phyloP scores from a whole-genome alignment of 1,140 invertebrate species.

The Frieseomelitta varia region DNA sequence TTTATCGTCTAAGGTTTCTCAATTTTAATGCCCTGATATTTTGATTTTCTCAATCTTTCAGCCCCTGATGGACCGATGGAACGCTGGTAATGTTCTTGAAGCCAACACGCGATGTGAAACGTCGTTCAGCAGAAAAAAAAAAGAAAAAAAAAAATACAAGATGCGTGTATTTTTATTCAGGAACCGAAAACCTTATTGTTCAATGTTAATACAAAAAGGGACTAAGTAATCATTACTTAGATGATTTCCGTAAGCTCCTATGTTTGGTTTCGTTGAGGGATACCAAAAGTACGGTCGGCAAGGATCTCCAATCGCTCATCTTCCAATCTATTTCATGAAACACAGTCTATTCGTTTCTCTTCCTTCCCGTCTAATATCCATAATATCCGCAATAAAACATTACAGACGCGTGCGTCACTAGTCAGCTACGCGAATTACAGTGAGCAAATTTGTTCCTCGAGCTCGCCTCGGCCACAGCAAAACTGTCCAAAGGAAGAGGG shows the following conservation, averaged over 20 bases:
- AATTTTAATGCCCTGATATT: not conserved
- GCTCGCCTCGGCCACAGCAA: not conserved
- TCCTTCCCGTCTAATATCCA: not conserved
- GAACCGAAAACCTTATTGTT: slow-evolving; percentile 51
- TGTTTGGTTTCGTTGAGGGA: slow-evolving; percentile 50
- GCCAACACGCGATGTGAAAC: not conserved
- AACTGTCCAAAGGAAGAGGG: not conserved
- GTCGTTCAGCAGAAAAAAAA: slow-evolving; percentile 12
- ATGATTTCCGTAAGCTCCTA: slow-evolving; percentile 44
- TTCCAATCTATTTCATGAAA: not conserved
- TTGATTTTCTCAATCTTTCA: not conserved
- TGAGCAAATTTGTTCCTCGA: slow-evolving; percentile 37
- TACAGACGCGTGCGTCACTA: not conserved
- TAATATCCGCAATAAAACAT: not conserved
- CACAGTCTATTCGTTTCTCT: not conserved
- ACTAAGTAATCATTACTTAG: slow-evolving; percentile 35
- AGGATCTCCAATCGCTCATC: slow-evolving; percentile 30
- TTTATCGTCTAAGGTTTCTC: not conserved
- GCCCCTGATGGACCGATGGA: no score
- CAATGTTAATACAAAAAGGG: slow-evolving; percentile 41
- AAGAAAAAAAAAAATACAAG: slow-evolving; percentile 3
- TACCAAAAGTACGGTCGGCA: slow-evolving; percentile 39
- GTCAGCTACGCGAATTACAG: not conserved
- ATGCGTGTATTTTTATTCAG: slow-evolving; percentile 33
- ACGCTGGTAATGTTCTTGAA: not conserved